Evolutionary conservation across 2,888 invertebrate genomes (phyloP).

Genomic region (Folsomia manolachei): DNA sequence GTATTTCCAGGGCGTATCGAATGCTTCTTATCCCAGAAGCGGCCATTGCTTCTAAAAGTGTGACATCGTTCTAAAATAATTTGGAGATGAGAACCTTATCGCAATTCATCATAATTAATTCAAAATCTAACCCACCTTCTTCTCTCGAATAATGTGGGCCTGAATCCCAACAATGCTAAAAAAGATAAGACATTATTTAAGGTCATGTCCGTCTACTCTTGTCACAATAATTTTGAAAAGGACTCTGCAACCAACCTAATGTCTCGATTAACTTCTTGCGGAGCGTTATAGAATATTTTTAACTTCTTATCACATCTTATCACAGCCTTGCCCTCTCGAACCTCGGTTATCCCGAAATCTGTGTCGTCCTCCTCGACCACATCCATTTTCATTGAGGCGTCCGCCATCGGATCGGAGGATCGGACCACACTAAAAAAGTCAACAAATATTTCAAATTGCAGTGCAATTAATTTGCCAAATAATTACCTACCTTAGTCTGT

Average conservation of each 20-base stretch:
- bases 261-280: slow-evolving; percentile 97
- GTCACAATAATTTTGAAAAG: neutral
- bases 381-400: neutral
- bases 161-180: slow-evolving; percentile 17
- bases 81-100: neutral
- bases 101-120: neutral
- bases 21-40: slow-evolving; percentile 95
- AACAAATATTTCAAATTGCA: too few species aligned
- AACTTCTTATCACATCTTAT: slow-evolving; percentile 33
- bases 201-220: slow-evolving; percentile 16
- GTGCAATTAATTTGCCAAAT: too few species aligned
- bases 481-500: too few species aligned
- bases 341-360: slow-evolving; percentile 22
- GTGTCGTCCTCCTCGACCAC: neutral
- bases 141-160: slow-evolving; percentile 2
- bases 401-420: neutral
- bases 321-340: slow-evolving; percentile 43
- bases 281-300: slow-evolving; percentile 89
- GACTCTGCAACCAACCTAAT: too few species aligned
- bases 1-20: slow-evolving; percentile 91
- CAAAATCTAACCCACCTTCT: slow-evolving; percentile 7
- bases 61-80: slow-evolving; percentile 24
- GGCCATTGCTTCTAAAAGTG: slow-evolving; percentile 86
- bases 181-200: neutral
- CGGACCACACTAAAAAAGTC: too few species aligned